Conservation (phyloP, 2,888 invertebrate species). For the Autographa pulchrina region DNA sequence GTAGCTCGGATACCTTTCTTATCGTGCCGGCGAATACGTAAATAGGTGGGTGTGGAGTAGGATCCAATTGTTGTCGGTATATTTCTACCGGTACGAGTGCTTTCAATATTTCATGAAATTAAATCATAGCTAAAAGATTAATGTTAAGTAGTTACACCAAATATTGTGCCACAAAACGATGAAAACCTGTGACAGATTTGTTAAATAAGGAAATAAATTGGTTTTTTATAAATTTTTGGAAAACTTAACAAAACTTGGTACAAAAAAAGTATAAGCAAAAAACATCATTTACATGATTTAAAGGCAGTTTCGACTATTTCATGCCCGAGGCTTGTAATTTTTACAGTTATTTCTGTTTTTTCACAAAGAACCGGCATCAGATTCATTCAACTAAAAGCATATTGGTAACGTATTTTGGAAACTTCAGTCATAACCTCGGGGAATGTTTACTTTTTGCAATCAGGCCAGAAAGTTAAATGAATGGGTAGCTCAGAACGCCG, state of each 20-base stretch:
- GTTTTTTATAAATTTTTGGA: too few species aligned
- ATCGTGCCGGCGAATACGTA: conserved; percentile 41
- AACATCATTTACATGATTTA: too few species aligned
- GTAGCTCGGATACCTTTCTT: conserved; percentile 38
- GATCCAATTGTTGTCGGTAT: conserved; percentile 39
- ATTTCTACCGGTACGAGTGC: conserved; percentile 17
- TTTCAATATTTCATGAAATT: neutral
- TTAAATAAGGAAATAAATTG: too few species aligned
- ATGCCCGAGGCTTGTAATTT: neutral
- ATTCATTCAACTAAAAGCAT: neutral
- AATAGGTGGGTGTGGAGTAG: conserved; percentile 38
- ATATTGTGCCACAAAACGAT: too few species aligned
- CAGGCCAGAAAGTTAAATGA: conserved; percentile 63
- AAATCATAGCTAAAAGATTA: neutral
- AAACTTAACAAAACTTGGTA: too few species aligned
- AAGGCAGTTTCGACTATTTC: too few species aligned
- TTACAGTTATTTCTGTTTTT: neutral
- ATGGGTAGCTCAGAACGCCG: conserved; percentile 43
- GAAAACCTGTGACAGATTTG: too few species aligned
- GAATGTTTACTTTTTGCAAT: conserved; percentile 67
- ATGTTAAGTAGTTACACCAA: neutral
- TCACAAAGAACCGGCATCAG: neutral
- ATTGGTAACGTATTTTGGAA: conserved; percentile 38
- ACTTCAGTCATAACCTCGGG: conserved; percentile 62
- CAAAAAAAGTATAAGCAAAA: too few species aligned